Conservation (phyloP, 2,888 invertebrate species). For the Dyspetes luteomarginatus region DNA sequence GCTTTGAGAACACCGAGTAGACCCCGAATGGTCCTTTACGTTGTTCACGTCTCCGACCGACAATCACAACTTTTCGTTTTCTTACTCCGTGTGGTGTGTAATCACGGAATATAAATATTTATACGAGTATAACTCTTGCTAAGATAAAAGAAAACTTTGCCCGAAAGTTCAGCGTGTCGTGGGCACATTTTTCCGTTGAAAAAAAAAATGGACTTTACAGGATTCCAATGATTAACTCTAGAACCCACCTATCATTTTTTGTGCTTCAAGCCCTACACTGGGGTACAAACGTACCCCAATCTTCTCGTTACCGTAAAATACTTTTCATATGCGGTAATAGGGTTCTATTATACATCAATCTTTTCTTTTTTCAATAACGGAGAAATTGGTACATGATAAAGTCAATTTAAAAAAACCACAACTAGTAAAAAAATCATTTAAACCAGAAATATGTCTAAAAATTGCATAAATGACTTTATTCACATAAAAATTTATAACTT, state of each 20-base stretch:
- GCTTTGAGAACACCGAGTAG: constrained; percentile 27
- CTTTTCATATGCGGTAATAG: too few species aligned
- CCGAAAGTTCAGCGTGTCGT: constrained; percentile 1
- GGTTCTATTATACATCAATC: too few species aligned
- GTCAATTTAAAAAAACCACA: too few species aligned
- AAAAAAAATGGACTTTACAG: background rate
- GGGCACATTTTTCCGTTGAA: background rate
- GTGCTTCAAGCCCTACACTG: too few species aligned
- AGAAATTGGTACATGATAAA: too few species aligned
- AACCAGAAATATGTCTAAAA: too few species aligned
- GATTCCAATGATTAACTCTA: background rate
- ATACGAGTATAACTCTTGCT: background rate
- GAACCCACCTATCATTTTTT: background rate
- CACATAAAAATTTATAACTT: too few species aligned
- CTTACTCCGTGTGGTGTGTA: background rate
- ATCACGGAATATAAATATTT: constrained; percentile 37
- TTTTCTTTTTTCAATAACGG: too few species aligned
- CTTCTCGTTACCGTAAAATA: too few species aligned
- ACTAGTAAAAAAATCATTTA: too few species aligned
- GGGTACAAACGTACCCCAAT: too few species aligned
- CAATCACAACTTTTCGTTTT: constrained; percentile 56
- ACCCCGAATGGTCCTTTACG: constrained; percentile 57
- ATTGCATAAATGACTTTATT: too few species aligned
- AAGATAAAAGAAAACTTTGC: constrained; percentile 1
- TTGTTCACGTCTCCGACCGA: constrained; percentile 43